Evolutionary conservation across 2,113 vertebrate species (phyloP).

Genomic region (Hemiscyllium ocellatum): DNA sequence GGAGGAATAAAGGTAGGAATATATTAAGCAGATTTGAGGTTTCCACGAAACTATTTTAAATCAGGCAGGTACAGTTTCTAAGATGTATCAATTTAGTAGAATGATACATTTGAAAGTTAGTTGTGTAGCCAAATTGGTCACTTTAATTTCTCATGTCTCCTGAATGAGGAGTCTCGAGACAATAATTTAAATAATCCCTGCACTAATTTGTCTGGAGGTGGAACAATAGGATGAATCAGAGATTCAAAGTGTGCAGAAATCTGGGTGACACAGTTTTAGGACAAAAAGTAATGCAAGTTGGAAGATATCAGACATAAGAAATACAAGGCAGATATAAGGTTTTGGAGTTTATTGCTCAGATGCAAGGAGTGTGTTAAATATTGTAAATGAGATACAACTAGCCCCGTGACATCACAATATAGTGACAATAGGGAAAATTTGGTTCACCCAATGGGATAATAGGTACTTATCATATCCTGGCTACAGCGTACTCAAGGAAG

Average conservation of each 20-base stretch:
- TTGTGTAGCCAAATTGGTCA: not conserved
- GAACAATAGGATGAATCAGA: not conserved
- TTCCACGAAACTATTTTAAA: not conserved
- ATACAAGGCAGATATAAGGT: not conserved
- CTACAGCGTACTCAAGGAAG: no score
- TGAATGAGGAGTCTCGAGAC: not conserved
- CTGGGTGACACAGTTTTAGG: not conserved
- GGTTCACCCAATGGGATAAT: no score
- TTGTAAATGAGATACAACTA: no score
- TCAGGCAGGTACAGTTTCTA: not conserved
- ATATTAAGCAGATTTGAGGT: not conserved
- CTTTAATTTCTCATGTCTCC: not conserved
- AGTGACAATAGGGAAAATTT: no score
- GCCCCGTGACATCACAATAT: no score
- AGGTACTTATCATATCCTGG: no score
- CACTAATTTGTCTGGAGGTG: not conserved
- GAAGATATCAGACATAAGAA: not conserved
- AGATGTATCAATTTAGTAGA: not conserved
- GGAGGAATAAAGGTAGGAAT: not conserved
- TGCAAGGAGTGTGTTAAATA: not conserved
- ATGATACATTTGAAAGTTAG: not conserved
- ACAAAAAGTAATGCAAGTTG: not conserved
- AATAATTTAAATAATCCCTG: not conserved
- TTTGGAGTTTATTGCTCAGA: not conserved
- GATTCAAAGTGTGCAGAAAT: not conserved